These are phyloP conservation scores for Drosophila niveifrons DNA, from an alignment of 2,888 invertebrate genomes.

Conservation along the genomic window DNA sequence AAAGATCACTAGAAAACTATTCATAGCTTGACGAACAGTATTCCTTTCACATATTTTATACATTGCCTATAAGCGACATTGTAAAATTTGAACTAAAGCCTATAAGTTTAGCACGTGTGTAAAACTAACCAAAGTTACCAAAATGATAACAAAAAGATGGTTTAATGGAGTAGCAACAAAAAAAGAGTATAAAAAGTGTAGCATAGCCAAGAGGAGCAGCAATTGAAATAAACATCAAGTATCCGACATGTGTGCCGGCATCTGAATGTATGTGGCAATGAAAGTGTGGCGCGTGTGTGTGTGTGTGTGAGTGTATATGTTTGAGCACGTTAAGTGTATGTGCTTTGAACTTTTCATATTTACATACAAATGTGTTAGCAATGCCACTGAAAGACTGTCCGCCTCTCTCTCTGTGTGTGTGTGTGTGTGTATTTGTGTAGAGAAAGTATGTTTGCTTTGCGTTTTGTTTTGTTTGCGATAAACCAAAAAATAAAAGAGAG, in stretches of 20 bases:
- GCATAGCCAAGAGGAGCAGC: conserved; percentile 36
- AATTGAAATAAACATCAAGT: conserved; percentile 67
- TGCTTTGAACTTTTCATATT: conserved; percentile 78
- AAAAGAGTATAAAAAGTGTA: conserved; percentile 44
- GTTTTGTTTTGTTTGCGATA: conserved; percentile 72
- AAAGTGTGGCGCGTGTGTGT: conserved; percentile 3
- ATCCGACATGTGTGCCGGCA: conserved; percentile 48
- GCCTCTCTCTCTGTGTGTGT: conserved; percentile 1
- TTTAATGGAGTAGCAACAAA: neutral
- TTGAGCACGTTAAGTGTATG: conserved; percentile 71
- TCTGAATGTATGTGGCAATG: conserved; percentile 10
- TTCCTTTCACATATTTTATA: too few relatives aligned
- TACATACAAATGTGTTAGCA: conserved; percentile 67
- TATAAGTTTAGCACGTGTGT: too few relatives aligned
- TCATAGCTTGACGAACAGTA: too few relatives aligned
- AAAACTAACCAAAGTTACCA: too few relatives aligned
- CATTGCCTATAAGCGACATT: too few relatives aligned
- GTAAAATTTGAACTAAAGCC: too few relatives aligned
- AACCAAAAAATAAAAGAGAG: conserved; percentile 47
- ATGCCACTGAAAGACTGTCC: conserved; percentile 1
- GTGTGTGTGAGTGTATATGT: conserved; percentile 43
- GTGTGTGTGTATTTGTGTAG: conserved; percentile 29
- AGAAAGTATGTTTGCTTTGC: conserved; percentile 66
- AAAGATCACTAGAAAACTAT: too few relatives aligned
- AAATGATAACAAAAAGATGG: too few relatives aligned